phyloP scores from a whole-genome alignment of 2,113 vertebrate genomes.

The Gymnobelideus leadbeateri region DNA sequence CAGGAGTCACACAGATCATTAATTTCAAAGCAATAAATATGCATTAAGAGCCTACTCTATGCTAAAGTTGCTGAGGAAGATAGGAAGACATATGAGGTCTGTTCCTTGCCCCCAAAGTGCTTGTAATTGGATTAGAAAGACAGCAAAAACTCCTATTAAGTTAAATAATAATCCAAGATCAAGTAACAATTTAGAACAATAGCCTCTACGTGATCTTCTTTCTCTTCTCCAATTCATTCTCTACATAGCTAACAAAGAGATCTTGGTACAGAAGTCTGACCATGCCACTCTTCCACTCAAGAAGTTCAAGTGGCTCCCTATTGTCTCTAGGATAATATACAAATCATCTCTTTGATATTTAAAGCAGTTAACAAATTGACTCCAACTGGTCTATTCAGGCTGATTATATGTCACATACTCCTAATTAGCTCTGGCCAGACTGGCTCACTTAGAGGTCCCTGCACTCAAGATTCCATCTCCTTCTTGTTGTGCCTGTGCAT shows the following conservation, averaged over 20 bases:
- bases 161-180: neutral
- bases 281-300: neutral
- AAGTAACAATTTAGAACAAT: neutral
- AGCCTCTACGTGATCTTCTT: neutral
- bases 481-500: neutral
- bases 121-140: neutral
- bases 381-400: neutral
- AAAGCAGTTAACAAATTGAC: neutral
- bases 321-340: neutral
- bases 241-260: neutral
- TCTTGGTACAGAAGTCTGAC: neutral
- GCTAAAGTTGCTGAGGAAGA: neutral
- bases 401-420: neutral
- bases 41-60: neutral
- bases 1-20: neutral
- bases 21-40: slow-evolving; percentile 8
- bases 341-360: neutral
- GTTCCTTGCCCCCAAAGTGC: neutral
- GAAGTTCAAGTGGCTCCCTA: neutral
- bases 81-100: neutral
- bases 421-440: neutral
- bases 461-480: neutral
- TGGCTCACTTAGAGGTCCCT: neutral
- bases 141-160: neutral
- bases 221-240: neutral